phyloP scores from a whole-genome alignment of 2,113 vertebrate genomes.

The Ciconia stormi region DNA sequence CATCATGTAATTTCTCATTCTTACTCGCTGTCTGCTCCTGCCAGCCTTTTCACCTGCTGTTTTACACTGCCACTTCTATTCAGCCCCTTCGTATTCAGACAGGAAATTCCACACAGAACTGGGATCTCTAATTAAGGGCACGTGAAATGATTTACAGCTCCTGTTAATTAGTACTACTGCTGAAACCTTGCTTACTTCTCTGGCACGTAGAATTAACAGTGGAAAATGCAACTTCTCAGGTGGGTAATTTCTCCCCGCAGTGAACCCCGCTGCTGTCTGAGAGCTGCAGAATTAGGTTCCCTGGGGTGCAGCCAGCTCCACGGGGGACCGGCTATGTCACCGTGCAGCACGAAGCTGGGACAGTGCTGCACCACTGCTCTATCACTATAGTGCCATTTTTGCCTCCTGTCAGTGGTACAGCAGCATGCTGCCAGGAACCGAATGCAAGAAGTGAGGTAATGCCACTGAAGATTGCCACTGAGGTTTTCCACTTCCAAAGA shows the following conservation, averaged over 20 bases:
- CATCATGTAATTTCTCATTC: background rate
- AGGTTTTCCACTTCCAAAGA: background rate
- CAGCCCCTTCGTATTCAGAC: background rate
- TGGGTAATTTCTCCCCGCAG: background rate
- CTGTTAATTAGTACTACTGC: background rate
- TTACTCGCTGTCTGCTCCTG: background rate
- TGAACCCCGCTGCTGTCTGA: background rate
- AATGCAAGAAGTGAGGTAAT: background rate
- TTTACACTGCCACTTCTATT: background rate
- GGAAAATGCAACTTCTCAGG: background rate
- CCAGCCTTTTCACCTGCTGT: background rate
- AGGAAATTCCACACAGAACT: conserved; percentile 5
- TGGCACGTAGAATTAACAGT: background rate
- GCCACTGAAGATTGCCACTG: rapidly evolving
- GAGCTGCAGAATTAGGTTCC: background rate
- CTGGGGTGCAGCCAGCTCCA: background rate
- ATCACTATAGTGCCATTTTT: background rate
- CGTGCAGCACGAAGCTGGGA: rapidly evolving
- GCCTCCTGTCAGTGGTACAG: background rate
- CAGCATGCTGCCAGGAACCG: background rate
- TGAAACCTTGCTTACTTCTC: background rate
- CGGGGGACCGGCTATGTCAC: rapidly evolving
- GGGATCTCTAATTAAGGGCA: background rate
- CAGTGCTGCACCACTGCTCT: background rate
- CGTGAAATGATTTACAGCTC: background rate